Evolutionary conservation across 2,888 invertebrate genomes (phyloP), one percentile per base, ranked within the genome.

Genomic region (Eulithis prunata): DNA sequence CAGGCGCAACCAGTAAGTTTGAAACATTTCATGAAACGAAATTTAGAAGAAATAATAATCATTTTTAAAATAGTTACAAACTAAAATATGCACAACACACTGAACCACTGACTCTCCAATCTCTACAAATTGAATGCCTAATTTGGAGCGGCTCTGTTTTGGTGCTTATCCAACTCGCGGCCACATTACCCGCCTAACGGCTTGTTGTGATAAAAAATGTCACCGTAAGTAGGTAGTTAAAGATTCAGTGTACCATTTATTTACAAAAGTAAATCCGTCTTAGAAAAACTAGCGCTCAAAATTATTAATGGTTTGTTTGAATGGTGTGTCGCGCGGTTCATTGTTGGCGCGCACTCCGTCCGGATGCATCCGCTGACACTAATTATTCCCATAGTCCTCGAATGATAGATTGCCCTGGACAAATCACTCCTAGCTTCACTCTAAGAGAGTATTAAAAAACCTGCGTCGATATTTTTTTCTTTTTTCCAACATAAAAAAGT

Each of bases 231-330:
- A 91, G 89, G 87, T 89, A 91, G 90, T 91, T 90, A 89, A 88
- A 84, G 88, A 88, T 88, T 83, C 84, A 82, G 83, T 87, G 88
- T 90, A 89, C 89, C 89, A 90, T 91, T 90, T 90, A 91, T 91
- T 90, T 87, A 90, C 89, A 90, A 90, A 88, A 91, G 87, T 86
- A 88, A 86, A 89, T 87, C 84, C 84, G 86, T 88, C 89, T 88
- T 84, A 89, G 86, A 91, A 91, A 90, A 91, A 90, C 88, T 86
- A 86, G 90, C 90, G 85, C 89, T 89, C 85, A 85, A 86, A 87
- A 88, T 91, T 90, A 93, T 93, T 92, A 93, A 93, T 93, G 92
- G 86, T 92, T 90, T 92, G 88, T 91, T 91, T 91, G 91, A 91
- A 91, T 89, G 91, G 86, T 85, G 89, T 86, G 90, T 90, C 91